Conservation (phyloP, 2,797 vertebrate species). For the Geotrypetes seraphini region DNA sequence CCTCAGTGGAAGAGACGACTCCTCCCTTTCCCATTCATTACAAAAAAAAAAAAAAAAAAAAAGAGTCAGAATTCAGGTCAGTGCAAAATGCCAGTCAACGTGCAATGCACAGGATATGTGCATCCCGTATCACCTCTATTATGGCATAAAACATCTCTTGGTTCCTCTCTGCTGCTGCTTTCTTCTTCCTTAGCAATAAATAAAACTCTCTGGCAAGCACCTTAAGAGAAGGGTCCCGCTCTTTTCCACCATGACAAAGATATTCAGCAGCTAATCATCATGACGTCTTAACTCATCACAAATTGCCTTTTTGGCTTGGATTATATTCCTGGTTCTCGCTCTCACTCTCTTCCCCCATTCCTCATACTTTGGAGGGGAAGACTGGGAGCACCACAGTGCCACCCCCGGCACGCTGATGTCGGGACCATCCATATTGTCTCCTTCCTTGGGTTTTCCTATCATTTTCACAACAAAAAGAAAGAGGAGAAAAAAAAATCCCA, state of each 20-base stretch:
- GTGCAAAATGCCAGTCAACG: too few relatives aligned
- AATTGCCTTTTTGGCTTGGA: too few relatives aligned
- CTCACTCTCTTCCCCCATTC: slow-evolving; percentile 6
- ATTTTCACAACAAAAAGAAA: slow-evolving; percentile 28
- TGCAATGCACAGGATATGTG: too few relatives aligned
- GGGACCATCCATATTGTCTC: too few relatives aligned
- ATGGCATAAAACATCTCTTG: slow-evolving; percentile 25
- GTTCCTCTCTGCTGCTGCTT: too few relatives aligned
- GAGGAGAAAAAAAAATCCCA: slow-evolving; percentile 10
- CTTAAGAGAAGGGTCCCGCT: neutral
- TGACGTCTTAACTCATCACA: too few relatives aligned
- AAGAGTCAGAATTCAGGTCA: slow-evolving; percentile 54
- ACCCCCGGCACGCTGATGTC: too few relatives aligned
- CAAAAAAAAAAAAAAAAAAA: slow-evolving; percentile 30
- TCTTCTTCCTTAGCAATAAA: slow-evolving; percentile 13
- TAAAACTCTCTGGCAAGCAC: slow-evolving; percentile 29
- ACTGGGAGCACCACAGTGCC: too few relatives aligned
- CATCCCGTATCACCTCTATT: slow-evolving; percentile 14
- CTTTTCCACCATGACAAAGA: slow-evolving; percentile 6
- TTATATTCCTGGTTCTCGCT: too few relatives aligned
- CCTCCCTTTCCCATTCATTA: too few relatives aligned
- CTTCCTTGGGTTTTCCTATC: too few relatives aligned
- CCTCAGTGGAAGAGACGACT: slow-evolving; percentile 40
- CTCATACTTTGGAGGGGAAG: slow-evolving; percentile 24
- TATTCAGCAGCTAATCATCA: slow-evolving; percentile 25